A percentile compares a stretch with the other conserved stretches of the same genome.
Conservation (phyloP, 2,888 invertebrate genomes). For the Drosophila flavopinicola region DNA sequence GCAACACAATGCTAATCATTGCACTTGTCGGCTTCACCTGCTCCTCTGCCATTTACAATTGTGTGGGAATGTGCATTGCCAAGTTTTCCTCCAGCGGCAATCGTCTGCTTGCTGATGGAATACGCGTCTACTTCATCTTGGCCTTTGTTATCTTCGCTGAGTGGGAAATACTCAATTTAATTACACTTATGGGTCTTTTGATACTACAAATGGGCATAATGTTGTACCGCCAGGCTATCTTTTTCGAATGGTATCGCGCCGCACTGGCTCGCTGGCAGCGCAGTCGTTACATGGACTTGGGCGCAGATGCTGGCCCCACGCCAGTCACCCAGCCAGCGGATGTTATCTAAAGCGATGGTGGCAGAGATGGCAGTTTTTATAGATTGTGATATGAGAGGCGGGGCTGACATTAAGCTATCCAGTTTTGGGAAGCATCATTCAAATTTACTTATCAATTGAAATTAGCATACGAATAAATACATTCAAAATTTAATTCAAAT, state of each 20-base stretch:
- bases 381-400: slow-evolving; percentile 66
- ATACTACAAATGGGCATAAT: slow-evolving; percentile 92
- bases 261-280: slow-evolving; percentile 68
- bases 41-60: slow-evolving; percentile 97
- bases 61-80: slow-evolving; percentile 95
- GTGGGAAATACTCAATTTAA: slow-evolving; percentile 92
- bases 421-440: slow-evolving; percentile 32
- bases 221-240: slow-evolving; percentile 89
- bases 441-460: slow-evolving; percentile 42
- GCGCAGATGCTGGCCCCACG: slow-evolving; percentile 47
- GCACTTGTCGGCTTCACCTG: slow-evolving; percentile 89
- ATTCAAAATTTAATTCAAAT: no score
- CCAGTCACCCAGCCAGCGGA: slow-evolving; percentile 80
- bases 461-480: slow-evolving; percentile 29
- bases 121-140: slow-evolving; percentile 97
- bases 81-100: slow-evolving; percentile 97
- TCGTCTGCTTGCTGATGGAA: slow-evolving; percentile 94
- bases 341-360: slow-evolving; percentile 58
- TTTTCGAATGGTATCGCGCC: slow-evolving; percentile 77
- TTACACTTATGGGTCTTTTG: slow-evolving; percentile 91
- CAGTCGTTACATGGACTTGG: slow-evolving; percentile 73
- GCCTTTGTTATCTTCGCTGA: slow-evolving; percentile 89
- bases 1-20: slow-evolving; percentile 86
- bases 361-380: slow-evolving; percentile 7
- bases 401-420: slow-evolving; percentile 43